Evolutionary conservation across 1,140 invertebrate genomes (phyloP).

Genomic region (Drosophila pallidifrons): DNA sequence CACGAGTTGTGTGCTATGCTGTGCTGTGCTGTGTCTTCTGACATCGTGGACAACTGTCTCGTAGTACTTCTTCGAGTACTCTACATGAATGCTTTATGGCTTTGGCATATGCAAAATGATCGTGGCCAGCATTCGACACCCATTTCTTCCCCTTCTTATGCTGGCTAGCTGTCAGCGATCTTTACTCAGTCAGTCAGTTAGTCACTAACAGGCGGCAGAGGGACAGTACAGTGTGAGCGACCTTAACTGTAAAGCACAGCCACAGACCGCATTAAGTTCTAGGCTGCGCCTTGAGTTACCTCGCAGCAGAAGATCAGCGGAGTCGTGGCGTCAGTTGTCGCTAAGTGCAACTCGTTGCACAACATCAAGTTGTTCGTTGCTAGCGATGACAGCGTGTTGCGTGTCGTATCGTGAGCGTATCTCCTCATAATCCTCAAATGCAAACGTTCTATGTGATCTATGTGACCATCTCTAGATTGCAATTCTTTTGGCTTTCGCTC

Average conservation of each 20-base stretch:
- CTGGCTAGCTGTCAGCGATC: slow-evolving; percentile 64
- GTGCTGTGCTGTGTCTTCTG: neutral
- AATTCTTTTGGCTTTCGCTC: slow-evolving; percentile 4
- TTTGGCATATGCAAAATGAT: slow-evolving; percentile 76
- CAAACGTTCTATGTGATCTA: neutral
- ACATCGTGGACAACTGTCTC: slow-evolving; percentile 70
- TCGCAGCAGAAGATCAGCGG: slow-evolving; percentile 32
- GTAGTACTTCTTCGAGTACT: slow-evolving; percentile 24
- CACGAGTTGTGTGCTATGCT: slow-evolving; percentile 37
- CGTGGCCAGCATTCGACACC: slow-evolving; percentile 75
- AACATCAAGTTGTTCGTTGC: slow-evolving; percentile 65
- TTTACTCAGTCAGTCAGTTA: slow-evolving; percentile 23
- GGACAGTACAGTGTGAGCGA: slow-evolving; percentile 53
- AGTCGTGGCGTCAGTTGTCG: slow-evolving; percentile 78
- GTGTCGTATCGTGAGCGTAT: neutral
- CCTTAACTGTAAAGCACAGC: slow-evolving; percentile 77
- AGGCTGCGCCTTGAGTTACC: slow-evolving; percentile 64
- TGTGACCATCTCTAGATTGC: slow-evolving; percentile 16
- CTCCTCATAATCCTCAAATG: neutral
- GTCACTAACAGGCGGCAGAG: neutral
- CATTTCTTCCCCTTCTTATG: slow-evolving; percentile 21
- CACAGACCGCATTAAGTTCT: slow-evolving; percentile 63
- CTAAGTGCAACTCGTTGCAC: slow-evolving; percentile 68
- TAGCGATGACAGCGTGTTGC: slow-evolving; percentile 29
- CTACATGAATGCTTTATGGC: slow-evolving; percentile 37